These are phyloP conservation scores for Zoanthus gigantus DNA, from an alignment of 92 coral and sea anemone species.

Conservation along the genomic window DNA sequence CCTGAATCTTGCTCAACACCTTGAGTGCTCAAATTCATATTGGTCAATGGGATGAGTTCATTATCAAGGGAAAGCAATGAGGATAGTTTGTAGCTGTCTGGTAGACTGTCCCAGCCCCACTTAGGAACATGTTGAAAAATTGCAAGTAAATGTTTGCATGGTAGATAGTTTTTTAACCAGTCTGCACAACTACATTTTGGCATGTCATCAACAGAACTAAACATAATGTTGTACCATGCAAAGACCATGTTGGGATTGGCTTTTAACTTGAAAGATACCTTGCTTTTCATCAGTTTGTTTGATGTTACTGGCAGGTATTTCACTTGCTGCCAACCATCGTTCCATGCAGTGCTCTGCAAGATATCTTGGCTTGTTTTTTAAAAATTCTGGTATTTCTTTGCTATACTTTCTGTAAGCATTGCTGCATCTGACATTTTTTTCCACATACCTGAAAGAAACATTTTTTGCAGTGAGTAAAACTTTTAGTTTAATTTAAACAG, in stretches of 20 bases:
- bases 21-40: neutral
- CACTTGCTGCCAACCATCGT: neutral
- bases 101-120: slow-evolving; percentile 45
- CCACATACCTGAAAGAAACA: slow-evolving; percentile 32
- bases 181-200: slow-evolving; percentile 57
- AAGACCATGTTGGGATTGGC: slow-evolving; percentile 6
- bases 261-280: slow-evolving; percentile 15
- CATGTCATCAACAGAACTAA: slow-evolving; percentile 25
- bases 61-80: slow-evolving; percentile 30
- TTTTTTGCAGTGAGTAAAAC: neutral
- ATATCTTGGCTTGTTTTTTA: slow-evolving; percentile 36
- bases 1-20: neutral
- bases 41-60: slow-evolving; percentile 18
- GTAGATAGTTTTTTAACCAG: slow-evolving; percentile 46
- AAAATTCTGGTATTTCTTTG: neutral
- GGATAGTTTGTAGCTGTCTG: slow-evolving; percentile 34
- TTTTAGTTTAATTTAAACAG: neutral
- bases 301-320: neutral
- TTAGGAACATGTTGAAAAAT: slow-evolving; percentile 41
- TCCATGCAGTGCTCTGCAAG: slow-evolving; percentile 26
- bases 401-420: slow-evolving; percentile 34
- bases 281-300: neutral
- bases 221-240: neutral
- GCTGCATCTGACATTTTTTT: slow-evolving; percentile 31
- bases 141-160: slow-evolving; percentile 49